A percentile compares a stretch with the other conserved stretches of the same genome.
These are phyloP conservation scores for Muntiacus muntjak DNA, from an alignment of 2,113 vertebrate genomes.

Conservation along the genomic window DNA sequence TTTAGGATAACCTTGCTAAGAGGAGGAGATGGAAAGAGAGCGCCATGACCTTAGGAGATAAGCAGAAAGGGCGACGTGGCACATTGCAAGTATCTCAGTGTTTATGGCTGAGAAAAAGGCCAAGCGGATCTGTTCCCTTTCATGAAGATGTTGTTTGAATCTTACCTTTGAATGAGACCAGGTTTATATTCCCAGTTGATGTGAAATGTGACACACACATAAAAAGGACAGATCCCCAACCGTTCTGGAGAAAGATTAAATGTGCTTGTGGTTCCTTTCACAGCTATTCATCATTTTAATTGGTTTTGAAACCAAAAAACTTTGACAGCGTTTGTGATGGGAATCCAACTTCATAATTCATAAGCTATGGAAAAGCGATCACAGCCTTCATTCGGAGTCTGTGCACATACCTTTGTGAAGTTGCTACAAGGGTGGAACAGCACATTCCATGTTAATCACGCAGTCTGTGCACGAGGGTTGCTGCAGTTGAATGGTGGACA, in stretches of 20 bases:
- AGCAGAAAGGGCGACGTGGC: background rate
- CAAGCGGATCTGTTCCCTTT: slow-evolving; percentile 17
- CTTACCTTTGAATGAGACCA: slow-evolving; percentile 39
- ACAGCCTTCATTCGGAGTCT: slow-evolving; percentile 16
- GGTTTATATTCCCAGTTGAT: slow-evolving; percentile 30
- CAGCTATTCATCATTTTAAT: slow-evolving; percentile 66
- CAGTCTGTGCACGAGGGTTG: fast-evolving
- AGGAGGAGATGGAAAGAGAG: background rate
- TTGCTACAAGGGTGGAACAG: slow-evolving; percentile 4
- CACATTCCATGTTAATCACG: slow-evolving; percentile 23
- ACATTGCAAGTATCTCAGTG: background rate
- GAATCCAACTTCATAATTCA: slow-evolving; percentile 57
- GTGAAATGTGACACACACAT: slow-evolving; percentile 16
- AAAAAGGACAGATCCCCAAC: slow-evolving; percentile 10
- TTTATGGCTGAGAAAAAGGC: background rate
- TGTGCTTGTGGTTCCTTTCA: slow-evolving; percentile 34
- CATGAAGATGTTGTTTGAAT: slow-evolving; percentile 44
- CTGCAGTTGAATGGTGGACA: background rate
- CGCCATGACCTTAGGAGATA: background rate
- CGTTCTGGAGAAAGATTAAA: slow-evolving; percentile 61
- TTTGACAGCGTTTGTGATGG: slow-evolving; percentile 41
- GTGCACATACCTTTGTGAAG: background rate
- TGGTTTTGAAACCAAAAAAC: slow-evolving; percentile 66
- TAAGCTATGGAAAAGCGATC: slow-evolving; percentile 43
- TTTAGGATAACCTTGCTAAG: slow-evolving; percentile 47